Base-by-base conservation (phyloP, 2,888 invertebrate species). In the Aromia moschata region DNA sequence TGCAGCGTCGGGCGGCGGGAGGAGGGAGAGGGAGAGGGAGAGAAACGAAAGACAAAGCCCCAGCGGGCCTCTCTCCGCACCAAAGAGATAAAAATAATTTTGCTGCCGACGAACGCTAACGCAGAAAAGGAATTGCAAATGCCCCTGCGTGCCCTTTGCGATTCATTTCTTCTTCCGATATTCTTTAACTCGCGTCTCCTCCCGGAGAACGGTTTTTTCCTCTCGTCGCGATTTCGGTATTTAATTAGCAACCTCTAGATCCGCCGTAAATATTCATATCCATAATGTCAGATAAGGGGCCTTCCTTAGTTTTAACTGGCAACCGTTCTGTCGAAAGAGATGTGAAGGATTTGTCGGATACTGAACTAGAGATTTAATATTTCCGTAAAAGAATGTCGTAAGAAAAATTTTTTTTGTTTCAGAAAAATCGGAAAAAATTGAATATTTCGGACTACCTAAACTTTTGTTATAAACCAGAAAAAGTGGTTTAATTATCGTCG, bases 31-130 rank as follows among this genome's bases (percentile, higher is more conserved):
- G 53, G 37, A 20, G 37, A 38, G 20, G 45, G 54, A 30, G 25
- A 38, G 45, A 45, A n/a, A n/a, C n/a, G n/a, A n/a, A 37, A 38
- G 45, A 45, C 47, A 46, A 56, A 56, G 40, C 45, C 40, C 55
- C 45, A 37, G 30, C 38, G 55, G 55, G 55, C 43, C 54, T 20
- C n/a, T n/a, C n/a, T n/a, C 20, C 30, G 11, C 15, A 16, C 31
- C 46, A 46, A 36, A 60, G 55, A 45, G 62, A 62, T 57, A 65
- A 62, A 65, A 65, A 62, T 62, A 65, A 65, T 65, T 65, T 60
- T 55, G 30, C 51, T 47, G 58, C 52, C 46, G 57, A 36, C 54
- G 41, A 54, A 52, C 40, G 58, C 55, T 58, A 56, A 58, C 56
- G 49, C 54, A 59, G 46, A 55, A 46, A 55, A 46, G 55, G 55